Evolutionary conservation across 2,113 vertebrate species (phyloP).

Genomic region (Cynoglossus semilaevis): DNA sequence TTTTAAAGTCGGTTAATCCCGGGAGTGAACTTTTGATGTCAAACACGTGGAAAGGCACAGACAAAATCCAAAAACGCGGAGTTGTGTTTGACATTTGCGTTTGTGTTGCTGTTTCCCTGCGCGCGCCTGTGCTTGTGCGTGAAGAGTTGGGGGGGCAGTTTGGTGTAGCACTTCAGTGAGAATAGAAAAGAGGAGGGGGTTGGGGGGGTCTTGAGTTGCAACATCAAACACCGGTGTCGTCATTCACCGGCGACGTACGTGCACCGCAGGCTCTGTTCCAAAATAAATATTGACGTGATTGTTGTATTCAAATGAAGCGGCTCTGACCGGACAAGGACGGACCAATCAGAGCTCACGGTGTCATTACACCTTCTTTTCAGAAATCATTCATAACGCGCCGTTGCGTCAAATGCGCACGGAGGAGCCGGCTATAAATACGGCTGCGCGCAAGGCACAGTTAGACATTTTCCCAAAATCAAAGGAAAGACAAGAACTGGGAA

Average conservation of each 20-base stretch:
- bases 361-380: slow-evolving; percentile 80
- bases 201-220: slow-evolving; percentile 46
- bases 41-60: too few species aligned
- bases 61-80: too few species aligned
- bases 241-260: slow-evolving; percentile 51
- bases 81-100: too few species aligned
- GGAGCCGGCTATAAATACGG: slow-evolving; percentile 77
- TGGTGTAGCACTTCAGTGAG: slow-evolving; percentile 35
- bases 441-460: slow-evolving; percentile 65
- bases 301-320: slow-evolving; percentile 73
- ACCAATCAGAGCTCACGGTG: slow-evolving; percentile 72
- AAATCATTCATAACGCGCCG: slow-evolving; percentile 80
- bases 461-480: slow-evolving; percentile 69
- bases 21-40: too few species aligned
- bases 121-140: background rate
- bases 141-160: background rate
- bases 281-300: slow-evolving; percentile 73
- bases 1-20: too few species aligned
- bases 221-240: slow-evolving; percentile 68
- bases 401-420: slow-evolving; percentile 78
- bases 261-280: slow-evolving; percentile 61
- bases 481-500: slow-evolving; percentile 39
- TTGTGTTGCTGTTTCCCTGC: background rate
- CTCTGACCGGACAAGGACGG: slow-evolving; percentile 47
- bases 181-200: slow-evolving; percentile 18